Evolutionary conservation across 1,140 invertebrate species (phyloP).

Genomic region (Oryzaephilus surinamensis): DNA sequence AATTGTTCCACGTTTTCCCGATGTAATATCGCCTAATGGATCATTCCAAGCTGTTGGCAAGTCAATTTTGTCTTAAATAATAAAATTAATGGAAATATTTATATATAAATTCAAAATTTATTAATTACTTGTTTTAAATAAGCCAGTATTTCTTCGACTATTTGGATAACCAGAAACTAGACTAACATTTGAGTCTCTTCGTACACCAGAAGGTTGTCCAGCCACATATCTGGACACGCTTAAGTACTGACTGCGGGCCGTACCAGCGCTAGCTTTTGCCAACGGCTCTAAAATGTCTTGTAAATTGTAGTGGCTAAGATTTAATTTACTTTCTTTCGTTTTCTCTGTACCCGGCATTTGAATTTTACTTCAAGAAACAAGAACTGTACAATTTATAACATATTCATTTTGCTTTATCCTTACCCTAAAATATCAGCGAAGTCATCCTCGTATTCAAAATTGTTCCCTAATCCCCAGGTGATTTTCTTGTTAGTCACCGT

Average conservation of each 20-base stretch:
- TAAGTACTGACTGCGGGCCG: conserved; percentile 64
- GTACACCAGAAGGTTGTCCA: conserved; percentile 37
- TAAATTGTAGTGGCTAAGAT: conserved; percentile 41
- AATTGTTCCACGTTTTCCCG: conserved; percentile 29
- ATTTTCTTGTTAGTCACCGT: conserved; percentile 29
- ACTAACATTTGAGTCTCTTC: conserved; percentile 14
- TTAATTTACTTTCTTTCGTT: conserved; percentile 42
- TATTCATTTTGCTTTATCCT: conserved; percentile 17
- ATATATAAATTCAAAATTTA: not conserved
- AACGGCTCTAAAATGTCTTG: conserved; percentile 31
- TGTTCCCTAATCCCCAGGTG: conserved; percentile 25
- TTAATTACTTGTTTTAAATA: conserved; percentile 12
- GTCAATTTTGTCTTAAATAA: conserved; percentile 13
- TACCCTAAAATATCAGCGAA: conserved; percentile 49
- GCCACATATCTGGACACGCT: conserved; percentile 60
- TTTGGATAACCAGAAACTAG: conserved; percentile 11
- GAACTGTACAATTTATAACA: conserved; percentile 17
- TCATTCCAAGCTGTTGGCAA: conserved; percentile 16
- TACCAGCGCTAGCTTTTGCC: conserved; percentile 37
- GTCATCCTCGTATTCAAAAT: conserved; percentile 41
- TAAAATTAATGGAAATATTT: conserved; percentile 1
- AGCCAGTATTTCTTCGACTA: conserved; percentile 11
- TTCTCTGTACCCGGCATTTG: conserved; percentile 29
- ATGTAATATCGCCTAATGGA: conserved; percentile 27
- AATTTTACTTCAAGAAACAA: conserved; percentile 29